These are phyloP conservation scores for Smittia sp. DNA, from an alignment of 2,888 invertebrate genomes.

Conservation along the genomic window DNA sequence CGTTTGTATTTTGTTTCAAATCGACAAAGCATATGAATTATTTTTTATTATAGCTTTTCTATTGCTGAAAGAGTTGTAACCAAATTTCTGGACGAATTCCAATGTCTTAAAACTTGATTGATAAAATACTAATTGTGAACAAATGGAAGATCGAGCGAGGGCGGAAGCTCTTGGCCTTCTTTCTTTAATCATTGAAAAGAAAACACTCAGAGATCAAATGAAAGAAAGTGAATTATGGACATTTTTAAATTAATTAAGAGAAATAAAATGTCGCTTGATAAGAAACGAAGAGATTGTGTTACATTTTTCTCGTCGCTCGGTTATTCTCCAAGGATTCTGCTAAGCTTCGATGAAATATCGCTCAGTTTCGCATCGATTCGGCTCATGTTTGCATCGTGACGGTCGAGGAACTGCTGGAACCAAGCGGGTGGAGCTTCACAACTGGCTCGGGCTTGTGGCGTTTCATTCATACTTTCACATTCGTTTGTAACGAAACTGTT, in stretches of 20 bases:
- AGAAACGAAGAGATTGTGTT: not conserved
- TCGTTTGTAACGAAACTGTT: no score
- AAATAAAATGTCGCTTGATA: conserved; percentile 39
- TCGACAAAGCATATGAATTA: conserved; percentile 3
- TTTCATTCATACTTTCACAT: no score
- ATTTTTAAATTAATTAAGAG: conserved; percentile 30
- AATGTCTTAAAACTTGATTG: not conserved
- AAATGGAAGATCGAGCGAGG: not conserved
- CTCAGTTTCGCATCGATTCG: not conserved
- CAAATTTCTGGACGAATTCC: not conserved
- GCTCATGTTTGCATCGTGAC: not conserved
- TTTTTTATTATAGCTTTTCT: conserved; percentile 26
- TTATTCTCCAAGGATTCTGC: not conserved
- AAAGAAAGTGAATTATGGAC: not conserved
- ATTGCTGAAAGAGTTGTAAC: not conserved
- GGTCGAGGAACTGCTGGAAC: not conserved
- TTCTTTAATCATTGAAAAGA: conserved; percentile 9
- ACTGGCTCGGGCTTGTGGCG: no score
- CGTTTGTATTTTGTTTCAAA: not conserved
- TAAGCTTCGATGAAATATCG: not conserved
- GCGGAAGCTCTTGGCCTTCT: not conserved
- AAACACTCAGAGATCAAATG: conserved; percentile 35
- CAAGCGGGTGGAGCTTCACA: not conserved
- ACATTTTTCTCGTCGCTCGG: not conserved
- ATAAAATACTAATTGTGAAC: conserved; percentile 9